These are phyloP conservation scores for Cabera pusaria DNA, from an alignment of 2,888 invertebrate genomes.

Conservation along the genomic window DNA sequence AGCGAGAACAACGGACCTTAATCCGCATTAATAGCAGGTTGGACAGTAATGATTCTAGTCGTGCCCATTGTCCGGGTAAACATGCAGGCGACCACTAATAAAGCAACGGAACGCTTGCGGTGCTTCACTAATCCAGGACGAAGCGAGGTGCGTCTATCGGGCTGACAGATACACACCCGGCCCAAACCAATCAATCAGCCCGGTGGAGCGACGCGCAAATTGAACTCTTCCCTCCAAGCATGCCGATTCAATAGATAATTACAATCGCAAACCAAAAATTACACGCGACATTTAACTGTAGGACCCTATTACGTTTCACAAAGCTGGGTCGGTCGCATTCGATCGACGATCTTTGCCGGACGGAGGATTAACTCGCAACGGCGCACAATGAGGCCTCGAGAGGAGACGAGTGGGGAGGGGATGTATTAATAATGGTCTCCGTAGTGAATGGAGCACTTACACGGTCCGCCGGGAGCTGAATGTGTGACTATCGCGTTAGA, in stretches of 20 bases:
- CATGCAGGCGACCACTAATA: conserved; percentile 34
- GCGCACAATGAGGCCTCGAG: conserved; percentile 71
- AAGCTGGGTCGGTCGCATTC: conserved; percentile 71
- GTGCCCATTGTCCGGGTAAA: conserved; percentile 22
- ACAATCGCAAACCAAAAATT: conserved; percentile 81
- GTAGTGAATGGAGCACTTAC: conserved; percentile 80
- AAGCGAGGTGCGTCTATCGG: conserved; percentile 63
- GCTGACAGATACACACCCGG: conserved; percentile 63
- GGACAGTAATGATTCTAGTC: conserved; percentile 20
- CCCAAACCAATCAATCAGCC: conserved; percentile 77
- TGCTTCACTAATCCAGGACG: conserved; percentile 63
- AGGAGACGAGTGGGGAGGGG: conserved; percentile 67
- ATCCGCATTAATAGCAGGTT: conserved; percentile 15
- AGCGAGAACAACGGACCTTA: conserved; percentile 12
- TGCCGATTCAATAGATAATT: conserved; percentile 76
- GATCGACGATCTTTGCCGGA: conserved; percentile 75
- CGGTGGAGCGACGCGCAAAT: conserved; percentile 70
- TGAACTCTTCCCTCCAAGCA: conserved; percentile 74
- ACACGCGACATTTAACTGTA: conserved; percentile 75
- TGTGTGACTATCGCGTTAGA: conserved; percentile 79
- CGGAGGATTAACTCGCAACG: conserved; percentile 74
- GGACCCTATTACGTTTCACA: conserved; percentile 75
- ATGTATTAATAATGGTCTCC: conserved; percentile 78
- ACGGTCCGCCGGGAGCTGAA: conserved; percentile 76
- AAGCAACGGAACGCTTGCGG: conserved; percentile 43